Conservation (phyloP, 2,888 invertebrate species). For the Agrotis exclamationis region DNA sequence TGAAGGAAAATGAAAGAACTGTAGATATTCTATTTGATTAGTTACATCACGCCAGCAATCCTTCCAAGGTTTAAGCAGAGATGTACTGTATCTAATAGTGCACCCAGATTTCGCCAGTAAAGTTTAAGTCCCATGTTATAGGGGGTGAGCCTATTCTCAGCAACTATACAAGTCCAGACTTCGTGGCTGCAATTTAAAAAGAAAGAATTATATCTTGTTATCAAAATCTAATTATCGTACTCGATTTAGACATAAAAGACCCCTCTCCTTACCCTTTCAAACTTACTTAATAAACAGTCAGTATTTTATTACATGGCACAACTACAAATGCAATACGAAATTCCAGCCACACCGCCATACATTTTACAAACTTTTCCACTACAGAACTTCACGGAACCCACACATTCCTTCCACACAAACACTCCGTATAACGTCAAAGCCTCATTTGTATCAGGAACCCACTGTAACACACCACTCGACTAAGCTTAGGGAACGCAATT, state of each 20-base stretch:
- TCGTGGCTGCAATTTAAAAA: too few relatives aligned
- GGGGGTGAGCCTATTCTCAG: too few relatives aligned
- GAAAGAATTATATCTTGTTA: too few relatives aligned
- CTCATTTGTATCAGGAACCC: conserved; percentile 41
- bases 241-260: too few relatives aligned
- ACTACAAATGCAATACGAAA: conserved; percentile 7
- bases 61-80: too few relatives aligned
- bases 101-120: too few relatives aligned
- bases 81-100: too few relatives aligned
- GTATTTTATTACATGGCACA: neutral
- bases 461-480: conserved; percentile 52
- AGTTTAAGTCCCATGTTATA: too few relatives aligned
- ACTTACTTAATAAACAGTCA: neutral
- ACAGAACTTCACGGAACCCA: conserved; percentile 1
- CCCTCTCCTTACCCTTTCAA: neutral
- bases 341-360: neutral
- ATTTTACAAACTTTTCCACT: conserved; percentile 20
- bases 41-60: too few relatives aligned
- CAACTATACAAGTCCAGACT: too few relatives aligned
- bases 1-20: neutral
- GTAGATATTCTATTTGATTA: neutral
- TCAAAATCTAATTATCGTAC: too few relatives aligned
- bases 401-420: conserved; percentile 23
- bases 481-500: conserved; percentile 68
- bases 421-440: conserved; percentile 18